Evolutionary conservation across 2,113 vertebrate species (phyloP).

Genomic region (Hystrix cristata): DNA sequence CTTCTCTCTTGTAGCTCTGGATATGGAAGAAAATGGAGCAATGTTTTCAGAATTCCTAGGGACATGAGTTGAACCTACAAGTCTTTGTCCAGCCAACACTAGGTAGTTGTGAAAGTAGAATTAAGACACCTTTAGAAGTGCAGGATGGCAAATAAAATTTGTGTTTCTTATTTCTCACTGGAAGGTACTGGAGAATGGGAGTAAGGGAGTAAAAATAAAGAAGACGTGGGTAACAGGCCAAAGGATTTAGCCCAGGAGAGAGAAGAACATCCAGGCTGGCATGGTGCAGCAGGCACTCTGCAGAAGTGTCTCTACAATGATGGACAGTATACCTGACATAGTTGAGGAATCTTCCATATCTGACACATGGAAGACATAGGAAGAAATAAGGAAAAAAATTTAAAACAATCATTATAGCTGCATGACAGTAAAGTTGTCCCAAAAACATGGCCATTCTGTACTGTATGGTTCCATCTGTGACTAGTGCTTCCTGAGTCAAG

Average conservation of each 20-base stretch:
- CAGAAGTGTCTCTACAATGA: not conserved
- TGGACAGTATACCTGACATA: not conserved
- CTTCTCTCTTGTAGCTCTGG: not conserved
- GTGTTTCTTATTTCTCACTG: not conserved
- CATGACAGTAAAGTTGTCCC: not conserved
- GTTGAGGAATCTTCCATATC: not conserved
- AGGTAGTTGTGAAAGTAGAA: conserved; percentile 24
- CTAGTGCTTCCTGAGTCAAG: conserved; percentile 35
- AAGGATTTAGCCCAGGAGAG: not conserved
- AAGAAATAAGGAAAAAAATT: conserved; percentile 16
- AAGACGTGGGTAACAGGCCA: not conserved
- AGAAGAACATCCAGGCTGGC: not conserved
- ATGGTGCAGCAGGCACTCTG: not conserved
- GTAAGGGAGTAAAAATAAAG: not conserved
- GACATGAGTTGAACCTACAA: conserved; percentile 4
- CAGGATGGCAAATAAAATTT: not conserved
- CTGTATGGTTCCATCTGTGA: not conserved
- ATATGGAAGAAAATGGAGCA: conserved; percentile 37
- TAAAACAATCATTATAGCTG: not conserved
- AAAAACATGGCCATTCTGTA: not conserved
- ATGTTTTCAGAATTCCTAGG: conserved; percentile 26
- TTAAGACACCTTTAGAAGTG: conserved; percentile 1
- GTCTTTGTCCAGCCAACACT: not conserved
- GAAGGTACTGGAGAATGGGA: conserved; percentile 10
- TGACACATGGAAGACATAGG: conserved; percentile 21